These are phyloP conservation scores for Globodera ellingtonae DNA, from an alignment of 1,140 invertebrate species.

Conservation along the genomic window DNA sequence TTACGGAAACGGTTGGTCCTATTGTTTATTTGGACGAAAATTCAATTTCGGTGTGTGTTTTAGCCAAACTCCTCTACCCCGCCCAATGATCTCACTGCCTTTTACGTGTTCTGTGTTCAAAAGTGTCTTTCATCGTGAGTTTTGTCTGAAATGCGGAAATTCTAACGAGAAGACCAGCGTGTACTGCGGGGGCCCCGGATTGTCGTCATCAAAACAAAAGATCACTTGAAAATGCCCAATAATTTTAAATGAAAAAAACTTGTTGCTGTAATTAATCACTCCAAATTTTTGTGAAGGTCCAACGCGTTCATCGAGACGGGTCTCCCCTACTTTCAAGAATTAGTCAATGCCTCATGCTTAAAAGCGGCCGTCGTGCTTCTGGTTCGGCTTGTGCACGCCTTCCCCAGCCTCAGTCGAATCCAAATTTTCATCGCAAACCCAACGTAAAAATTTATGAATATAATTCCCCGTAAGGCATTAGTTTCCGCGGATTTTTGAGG, in stretches of 20 bases:
- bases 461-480: slow-evolving; percentile 3
- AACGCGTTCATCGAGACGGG: slow-evolving; percentile 46
- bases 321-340: slow-evolving; percentile 36
- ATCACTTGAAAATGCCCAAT: no score
- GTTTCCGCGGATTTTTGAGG: background rate
- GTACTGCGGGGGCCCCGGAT: no score
- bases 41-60: slow-evolving; percentile 5
- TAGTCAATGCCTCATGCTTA: slow-evolving; percentile 49
- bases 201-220: no score
- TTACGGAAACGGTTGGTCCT: slow-evolving; percentile 32
- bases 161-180: no score
- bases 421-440: slow-evolving; percentile 41
- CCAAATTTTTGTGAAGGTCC: slow-evolving; percentile 31
- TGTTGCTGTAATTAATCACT: background rate
- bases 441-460: slow-evolving; percentile 22
- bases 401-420: slow-evolving; percentile 25
- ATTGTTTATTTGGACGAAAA: slow-evolving; percentile 5
- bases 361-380: slow-evolving; percentile 40
- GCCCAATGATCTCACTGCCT: slow-evolving; percentile 53
- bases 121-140: slow-evolving; percentile 41
- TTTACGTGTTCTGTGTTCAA: slow-evolving; percentile 43
- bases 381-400: slow-evolving; percentile 28
- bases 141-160: slow-evolving; percentile 14
- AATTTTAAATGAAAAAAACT: no score
- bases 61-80: slow-evolving; percentile 35